phyloP scores from a whole-genome alignment of 2,113 vertebrate genomes.

The Ramphastos sulfuratus region DNA sequence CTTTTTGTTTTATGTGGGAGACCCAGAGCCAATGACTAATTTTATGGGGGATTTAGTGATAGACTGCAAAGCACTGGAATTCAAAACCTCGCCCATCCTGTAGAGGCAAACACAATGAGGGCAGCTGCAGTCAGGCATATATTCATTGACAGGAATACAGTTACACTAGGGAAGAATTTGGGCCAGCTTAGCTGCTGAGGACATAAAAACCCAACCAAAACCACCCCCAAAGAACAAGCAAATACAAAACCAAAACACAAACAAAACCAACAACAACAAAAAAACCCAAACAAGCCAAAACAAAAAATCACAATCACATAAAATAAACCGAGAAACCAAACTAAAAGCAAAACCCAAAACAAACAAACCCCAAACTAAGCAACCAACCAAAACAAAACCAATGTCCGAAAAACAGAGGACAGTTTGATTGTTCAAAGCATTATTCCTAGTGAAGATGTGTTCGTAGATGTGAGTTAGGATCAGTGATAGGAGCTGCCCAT shows the following conservation, averaged over 20 bases:
- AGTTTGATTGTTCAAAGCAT: not conserved
- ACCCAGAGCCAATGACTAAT: not conserved
- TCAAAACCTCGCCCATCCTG: not conserved
- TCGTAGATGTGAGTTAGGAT: not conserved
- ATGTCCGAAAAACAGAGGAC: not conserved
- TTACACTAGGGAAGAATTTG: not conserved
- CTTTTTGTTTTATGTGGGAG: not conserved
- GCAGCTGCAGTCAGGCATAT: not conserved
- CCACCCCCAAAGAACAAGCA: no score
- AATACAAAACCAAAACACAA: not conserved
- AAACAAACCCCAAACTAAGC: no score
- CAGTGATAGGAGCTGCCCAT: not conserved
- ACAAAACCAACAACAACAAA: no score
- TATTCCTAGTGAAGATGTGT: not conserved
- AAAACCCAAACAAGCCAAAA: not conserved
- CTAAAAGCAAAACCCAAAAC: no score
- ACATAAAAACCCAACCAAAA: not conserved
- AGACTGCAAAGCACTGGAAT: slow-evolving; percentile 10
- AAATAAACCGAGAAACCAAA: no score
- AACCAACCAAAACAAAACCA: no score
- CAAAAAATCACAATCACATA: no score
- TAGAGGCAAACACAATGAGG: not conserved
- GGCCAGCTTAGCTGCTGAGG: not conserved
- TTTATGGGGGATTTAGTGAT: not conserved
- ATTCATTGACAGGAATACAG: not conserved